Conservation (phyloP, 2,888 invertebrate species). For the Drosophila fulvimacula region DNA sequence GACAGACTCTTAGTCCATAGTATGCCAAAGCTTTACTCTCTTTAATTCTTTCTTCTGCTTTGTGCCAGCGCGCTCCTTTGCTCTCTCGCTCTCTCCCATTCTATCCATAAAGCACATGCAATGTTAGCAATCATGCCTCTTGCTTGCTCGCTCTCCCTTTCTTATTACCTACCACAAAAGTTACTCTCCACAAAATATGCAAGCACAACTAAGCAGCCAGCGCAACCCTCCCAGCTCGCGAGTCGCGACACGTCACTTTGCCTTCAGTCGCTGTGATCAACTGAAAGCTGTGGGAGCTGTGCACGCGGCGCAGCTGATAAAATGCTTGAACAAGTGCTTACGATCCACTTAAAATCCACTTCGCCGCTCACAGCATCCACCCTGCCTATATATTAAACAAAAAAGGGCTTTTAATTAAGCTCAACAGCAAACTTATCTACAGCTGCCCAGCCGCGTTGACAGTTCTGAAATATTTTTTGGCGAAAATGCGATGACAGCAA, state of each 20-base stretch:
- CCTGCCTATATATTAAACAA: neutral
- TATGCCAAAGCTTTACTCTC: conserved; percentile 10
- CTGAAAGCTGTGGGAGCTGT: conserved; percentile 15
- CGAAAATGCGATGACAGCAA: conserved; percentile 42
- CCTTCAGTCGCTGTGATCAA: conserved; percentile 39
- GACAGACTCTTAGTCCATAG: neutral
- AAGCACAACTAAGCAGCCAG: neutral
- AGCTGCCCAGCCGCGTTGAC: conserved; percentile 33
- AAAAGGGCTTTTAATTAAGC: conserved; percentile 57
- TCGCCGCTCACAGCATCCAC: conserved; percentile 19
- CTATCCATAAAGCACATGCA: no score
- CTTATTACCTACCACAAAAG: conserved; percentile 28
- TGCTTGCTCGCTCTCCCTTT: neutral
- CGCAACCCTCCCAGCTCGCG: neutral
- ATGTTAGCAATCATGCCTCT: neutral
- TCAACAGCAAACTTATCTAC: conserved; percentile 58
- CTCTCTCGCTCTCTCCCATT: neutral
- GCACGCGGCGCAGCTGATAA: neutral
- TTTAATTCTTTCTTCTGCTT: no score
- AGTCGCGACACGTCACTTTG: conserved; percentile 15
- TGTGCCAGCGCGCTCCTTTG: neutral
- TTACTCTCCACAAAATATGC: neutral
- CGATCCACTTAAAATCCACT: conserved; percentile 29
- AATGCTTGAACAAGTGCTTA: conserved; percentile 37
- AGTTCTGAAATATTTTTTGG: conserved; percentile 62